A percentile compares a stretch with the other conserved stretches of the same genome.
Conservation (phyloP, 1,140 invertebrate genomes). For the Magallana ariakensis region DNA sequence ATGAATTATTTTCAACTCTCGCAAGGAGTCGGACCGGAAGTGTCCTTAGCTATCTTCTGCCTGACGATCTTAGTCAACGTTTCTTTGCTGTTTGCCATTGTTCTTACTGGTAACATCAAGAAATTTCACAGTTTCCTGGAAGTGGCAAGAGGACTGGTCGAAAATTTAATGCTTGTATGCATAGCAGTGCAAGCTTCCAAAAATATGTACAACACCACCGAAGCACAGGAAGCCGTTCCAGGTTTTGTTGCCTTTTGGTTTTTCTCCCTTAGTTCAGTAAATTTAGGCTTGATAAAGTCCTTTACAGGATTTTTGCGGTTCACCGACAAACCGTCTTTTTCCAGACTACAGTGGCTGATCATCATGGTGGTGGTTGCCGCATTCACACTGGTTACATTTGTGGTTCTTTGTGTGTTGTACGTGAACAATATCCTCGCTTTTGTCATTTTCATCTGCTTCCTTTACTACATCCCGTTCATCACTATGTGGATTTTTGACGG, state of each 20-base stretch:
- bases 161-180: background rate
- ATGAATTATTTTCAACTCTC: background rate
- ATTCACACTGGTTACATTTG: background rate
- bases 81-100: background rate
- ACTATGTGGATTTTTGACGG: background rate
- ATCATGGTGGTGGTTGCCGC: background rate
- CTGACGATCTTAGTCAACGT: background rate
- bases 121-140: background rate
- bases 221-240: background rate
- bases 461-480: background rate
- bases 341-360: background rate
- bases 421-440: background rate
- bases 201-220: constrained; percentile 17
- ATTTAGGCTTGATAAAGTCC: background rate
- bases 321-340: background rate
- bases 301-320: background rate
- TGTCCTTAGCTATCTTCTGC: background rate
- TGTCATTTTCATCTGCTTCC: background rate
- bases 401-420: background rate
- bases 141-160: background rate
- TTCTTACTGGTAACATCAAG: background rate
- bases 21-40: background rate
- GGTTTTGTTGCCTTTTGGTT: constrained; percentile 1
- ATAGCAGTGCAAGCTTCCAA: background rate
- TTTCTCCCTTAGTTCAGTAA: background rate